Percentiles rank a stretch among this genome's conserved stretches.
Evolutionary conservation across 2,113 vertebrate species (phyloP).

Genomic region (Hypanus sabinus): DNA sequence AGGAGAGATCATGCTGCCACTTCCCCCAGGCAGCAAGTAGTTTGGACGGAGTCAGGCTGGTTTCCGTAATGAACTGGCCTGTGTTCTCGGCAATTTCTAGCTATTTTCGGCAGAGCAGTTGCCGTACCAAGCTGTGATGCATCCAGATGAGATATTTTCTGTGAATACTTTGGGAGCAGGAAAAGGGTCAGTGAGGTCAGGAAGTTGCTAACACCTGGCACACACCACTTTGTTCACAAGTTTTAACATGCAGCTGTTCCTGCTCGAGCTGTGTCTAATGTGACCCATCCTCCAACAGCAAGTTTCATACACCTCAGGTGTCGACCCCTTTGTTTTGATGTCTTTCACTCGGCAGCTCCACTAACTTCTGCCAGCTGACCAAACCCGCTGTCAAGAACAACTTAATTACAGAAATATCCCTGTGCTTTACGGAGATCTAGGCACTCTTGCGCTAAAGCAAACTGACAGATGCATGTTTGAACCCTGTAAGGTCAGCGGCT

Average conservation of each 20-base stretch:
- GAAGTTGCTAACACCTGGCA: not conserved
- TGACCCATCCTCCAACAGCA: not conserved
- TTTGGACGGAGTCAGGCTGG: too few relatives aligned
- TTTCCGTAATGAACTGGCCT: not conserved
- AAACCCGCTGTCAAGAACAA: not conserved
- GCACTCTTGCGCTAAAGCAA: not conserved
- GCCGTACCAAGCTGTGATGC: not conserved
- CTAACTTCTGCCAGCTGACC: not conserved
- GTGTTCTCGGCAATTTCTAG: too few relatives aligned
- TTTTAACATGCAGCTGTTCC: too few relatives aligned
- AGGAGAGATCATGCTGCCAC: too few relatives aligned
- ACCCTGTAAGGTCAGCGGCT: not conserved
- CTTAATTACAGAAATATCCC: slow-evolving; percentile 13
- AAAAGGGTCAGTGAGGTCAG: not conserved
- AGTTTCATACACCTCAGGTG: not conserved
- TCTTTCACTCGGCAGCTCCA: not conserved
- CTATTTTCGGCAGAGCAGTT: too few relatives aligned
- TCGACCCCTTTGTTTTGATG: not conserved
- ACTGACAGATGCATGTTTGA: not conserved
- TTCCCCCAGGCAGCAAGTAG: too few relatives aligned
- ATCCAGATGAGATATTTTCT: not conserved
- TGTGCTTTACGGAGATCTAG: not conserved
- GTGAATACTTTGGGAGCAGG: not conserved
- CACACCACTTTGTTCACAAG: not conserved
- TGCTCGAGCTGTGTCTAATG: not conserved